phyloP scores from a whole-genome alignment of 2,888 invertebrate genomes.

The Temnothorax rugatulus region DNA sequence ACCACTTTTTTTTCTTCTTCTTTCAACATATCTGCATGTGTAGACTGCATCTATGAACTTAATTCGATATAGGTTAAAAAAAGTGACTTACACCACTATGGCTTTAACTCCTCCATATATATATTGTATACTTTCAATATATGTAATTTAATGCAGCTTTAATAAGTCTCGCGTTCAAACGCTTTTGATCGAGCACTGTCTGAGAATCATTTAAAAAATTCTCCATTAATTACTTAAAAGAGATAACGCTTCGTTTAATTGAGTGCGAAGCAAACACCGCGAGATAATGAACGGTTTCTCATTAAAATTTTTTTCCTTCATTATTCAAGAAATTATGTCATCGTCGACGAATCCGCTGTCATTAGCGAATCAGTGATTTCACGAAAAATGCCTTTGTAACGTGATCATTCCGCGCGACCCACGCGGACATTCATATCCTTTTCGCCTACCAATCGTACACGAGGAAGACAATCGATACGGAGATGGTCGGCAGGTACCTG shows the following conservation, averaged over 20 bases:
- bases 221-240: not conserved
- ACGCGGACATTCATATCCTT: slow-evolving; percentile 35
- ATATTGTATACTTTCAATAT: not conserved
- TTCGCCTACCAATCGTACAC: slow-evolving; percentile 42
- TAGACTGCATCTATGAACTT: too few relatives aligned
- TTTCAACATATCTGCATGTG: too few relatives aligned
- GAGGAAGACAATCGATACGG: slow-evolving; percentile 60
- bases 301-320: not conserved
- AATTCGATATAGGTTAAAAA: too few relatives aligned
- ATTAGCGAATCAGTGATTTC: slow-evolving; percentile 6
- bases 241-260: not conserved
- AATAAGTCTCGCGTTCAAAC: not conserved
- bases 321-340: not conserved
- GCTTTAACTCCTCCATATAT: too few relatives aligned
- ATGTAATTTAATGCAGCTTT: not conserved
- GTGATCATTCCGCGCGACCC: slow-evolving; percentile 35
- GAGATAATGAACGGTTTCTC: not conserved
- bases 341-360: slow-evolving; percentile 11
- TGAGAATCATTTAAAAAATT: not conserved
- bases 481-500: slow-evolving; percentile 59
- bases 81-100: too few relatives aligned
- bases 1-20: too few relatives aligned
- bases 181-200: not conserved
- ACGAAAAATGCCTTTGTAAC: slow-evolving; percentile 21
- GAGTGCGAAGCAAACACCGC: not conserved